Evolutionary conservation across 2,113 vertebrate species (phyloP).

Genomic region (Heloderma charlesbogerti): DNA sequence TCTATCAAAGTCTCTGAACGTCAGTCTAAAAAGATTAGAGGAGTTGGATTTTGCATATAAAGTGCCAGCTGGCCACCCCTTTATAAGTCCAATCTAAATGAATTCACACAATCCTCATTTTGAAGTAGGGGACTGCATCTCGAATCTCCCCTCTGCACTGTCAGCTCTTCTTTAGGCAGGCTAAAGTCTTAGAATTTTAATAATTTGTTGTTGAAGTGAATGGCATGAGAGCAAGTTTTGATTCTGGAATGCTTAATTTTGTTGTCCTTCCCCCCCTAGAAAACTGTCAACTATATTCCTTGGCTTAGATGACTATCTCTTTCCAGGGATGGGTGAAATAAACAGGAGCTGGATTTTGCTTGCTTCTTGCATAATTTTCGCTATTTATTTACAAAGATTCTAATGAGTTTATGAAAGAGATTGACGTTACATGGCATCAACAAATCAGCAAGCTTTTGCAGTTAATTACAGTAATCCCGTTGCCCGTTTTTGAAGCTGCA

Average conservation of each 20-base stretch:
- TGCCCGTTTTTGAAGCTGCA: conserved; percentile 66
- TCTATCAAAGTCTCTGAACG: not conserved
- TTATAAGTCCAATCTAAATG: not conserved
- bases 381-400: conserved; percentile 66
- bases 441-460: conserved; percentile 72
- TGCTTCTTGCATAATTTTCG: conserved; percentile 40
- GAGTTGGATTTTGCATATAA: not conserved
- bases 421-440: conserved; percentile 72
- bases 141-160: not conserved
- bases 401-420: conserved; percentile 70
- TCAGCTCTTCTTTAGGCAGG: not conserved
- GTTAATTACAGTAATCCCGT: conserved; percentile 78
- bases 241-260: not conserved
- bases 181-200: not conserved
- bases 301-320: not conserved
- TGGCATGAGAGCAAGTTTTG: not conserved
- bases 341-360: conserved; percentile 21
- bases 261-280: not conserved
- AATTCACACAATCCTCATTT: not conserved
- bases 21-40: not conserved
- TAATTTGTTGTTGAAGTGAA: not conserved
- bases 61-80: not conserved
- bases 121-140: no score
- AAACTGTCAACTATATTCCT: not conserved
- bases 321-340: not conserved